Conservation (phyloP, 2,888 invertebrate genomes). For the Cantharis flavilabris region DNA sequence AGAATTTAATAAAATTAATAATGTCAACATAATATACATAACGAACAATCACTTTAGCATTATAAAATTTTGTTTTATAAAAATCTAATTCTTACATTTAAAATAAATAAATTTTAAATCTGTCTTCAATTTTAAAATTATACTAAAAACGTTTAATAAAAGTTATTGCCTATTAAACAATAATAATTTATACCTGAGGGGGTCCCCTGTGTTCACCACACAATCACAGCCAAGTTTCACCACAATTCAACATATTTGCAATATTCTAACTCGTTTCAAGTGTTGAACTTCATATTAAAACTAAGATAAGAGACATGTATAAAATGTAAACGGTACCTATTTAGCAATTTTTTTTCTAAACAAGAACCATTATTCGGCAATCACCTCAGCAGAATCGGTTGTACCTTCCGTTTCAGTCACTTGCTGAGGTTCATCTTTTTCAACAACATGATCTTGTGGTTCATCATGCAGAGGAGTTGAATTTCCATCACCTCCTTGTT, state of each 20-base stretch:
- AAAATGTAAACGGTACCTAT: conserved; percentile 17
- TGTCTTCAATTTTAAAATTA: conserved; percentile 25
- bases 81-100: conserved; percentile 21
- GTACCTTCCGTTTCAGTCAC: conserved; percentile 5
- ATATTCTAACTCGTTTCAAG: conserved; percentile 31
- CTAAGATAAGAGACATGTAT: conserved; percentile 21
- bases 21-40: conserved; percentile 1
- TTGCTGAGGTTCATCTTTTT: conserved; percentile 3
- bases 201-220: conserved; percentile 55
- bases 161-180: conserved; percentile 24
- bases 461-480: conserved; percentile 45
- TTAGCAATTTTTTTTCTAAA: neutral
- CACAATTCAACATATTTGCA: conserved; percentile 42
- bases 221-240: conserved; percentile 50
- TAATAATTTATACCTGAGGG: conserved; percentile 14
- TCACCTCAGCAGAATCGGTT: neutral
- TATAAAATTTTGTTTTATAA: conserved; percentile 20
- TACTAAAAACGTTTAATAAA: conserved; percentile 9
- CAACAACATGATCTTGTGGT: conserved; percentile 19
- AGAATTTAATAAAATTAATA: neutral
- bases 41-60: conserved; percentile 1
- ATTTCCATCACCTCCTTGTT: conserved; percentile 36
- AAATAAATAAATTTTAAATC: conserved; percentile 31
- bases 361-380: conserved; percentile 8
- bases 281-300: conserved; percentile 22